phyloP scores from a whole-genome alignment of 2,113 vertebrate genomes.

The Mystacornis crossleyi region DNA sequence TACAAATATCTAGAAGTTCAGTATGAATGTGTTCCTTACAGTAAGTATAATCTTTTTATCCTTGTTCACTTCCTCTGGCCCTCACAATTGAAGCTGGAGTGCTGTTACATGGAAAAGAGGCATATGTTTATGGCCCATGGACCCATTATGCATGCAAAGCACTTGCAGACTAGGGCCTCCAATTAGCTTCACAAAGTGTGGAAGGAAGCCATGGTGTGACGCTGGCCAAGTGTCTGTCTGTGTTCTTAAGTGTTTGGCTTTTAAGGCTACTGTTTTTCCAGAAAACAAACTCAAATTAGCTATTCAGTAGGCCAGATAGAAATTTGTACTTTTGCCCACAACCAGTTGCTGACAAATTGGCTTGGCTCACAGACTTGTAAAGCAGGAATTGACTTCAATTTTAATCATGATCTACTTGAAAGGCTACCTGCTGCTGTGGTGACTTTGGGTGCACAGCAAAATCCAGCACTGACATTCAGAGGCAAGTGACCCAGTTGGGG shows the following conservation, averaged over 20 bases:
- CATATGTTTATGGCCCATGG: conserved; percentile 71
- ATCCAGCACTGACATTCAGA: conserved; percentile 1
- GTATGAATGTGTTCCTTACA: conserved; percentile 99
- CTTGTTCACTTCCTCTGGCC: conserved; percentile 65
- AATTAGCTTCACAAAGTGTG: conserved; percentile 78
- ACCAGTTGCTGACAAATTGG: conserved; percentile 84
- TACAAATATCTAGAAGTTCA: conserved; percentile 99
- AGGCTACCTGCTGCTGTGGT: conserved; percentile 76
- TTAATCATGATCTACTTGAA: conserved; percentile 73
- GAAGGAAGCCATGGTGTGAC: conserved; percentile 77
- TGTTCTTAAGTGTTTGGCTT: conserved; percentile 84
- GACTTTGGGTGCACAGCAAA: conserved; percentile 56
- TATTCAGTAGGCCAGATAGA: conserved; percentile 79
- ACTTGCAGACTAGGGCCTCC: conserved; percentile 74
- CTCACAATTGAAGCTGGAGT: conserved; percentile 64
- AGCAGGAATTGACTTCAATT: conserved; percentile 80
- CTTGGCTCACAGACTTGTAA: conserved; percentile 80
- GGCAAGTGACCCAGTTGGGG: conserved; percentile 14
- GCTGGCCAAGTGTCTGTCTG: conserved; percentile 81
- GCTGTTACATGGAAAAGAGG: conserved; percentile 67
- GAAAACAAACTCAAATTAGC: conserved; percentile 85
- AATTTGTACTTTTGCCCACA: conserved; percentile 82
- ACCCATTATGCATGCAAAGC: conserved; percentile 80
- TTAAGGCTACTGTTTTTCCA: conserved; percentile 80
- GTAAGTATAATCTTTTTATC: conserved; percentile 87